Percentiles rank a stretch among this genome's conserved stretches.
These are phyloP conservation scores for Acleris holmiana DNA, from an alignment of 2,888 invertebrate species.

Conservation along the genomic window DNA sequence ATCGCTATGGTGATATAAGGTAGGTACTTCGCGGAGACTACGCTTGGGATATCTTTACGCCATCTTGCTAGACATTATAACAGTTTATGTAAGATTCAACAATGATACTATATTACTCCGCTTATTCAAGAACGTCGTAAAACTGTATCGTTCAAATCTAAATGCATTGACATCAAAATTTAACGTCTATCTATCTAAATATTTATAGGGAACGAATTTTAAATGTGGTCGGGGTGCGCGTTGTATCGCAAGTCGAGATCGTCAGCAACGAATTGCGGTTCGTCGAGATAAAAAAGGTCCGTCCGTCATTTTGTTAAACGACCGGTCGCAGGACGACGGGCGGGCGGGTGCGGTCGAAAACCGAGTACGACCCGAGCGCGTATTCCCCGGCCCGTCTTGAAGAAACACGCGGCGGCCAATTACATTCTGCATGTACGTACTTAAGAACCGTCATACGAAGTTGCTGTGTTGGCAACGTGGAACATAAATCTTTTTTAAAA, in stretches of 20 bases:
- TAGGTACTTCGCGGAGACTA: constrained; percentile 10
- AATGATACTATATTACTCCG: constrained; percentile 29
- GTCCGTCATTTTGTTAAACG: constrained; percentile 81
- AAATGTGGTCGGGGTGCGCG: constrained; percentile 60
- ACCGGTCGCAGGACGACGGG: constrained; percentile 63
- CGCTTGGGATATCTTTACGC: constrained; percentile 24
- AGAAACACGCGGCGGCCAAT: constrained; percentile 71
- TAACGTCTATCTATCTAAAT: constrained; percentile 51
- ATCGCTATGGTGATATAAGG: constrained; percentile 8
- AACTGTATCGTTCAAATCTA: constrained; percentile 46
- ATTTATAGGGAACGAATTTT: constrained; percentile 71
- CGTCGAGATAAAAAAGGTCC: constrained; percentile 81
- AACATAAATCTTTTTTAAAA: too few relatives aligned
- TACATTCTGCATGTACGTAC: constrained; percentile 47
- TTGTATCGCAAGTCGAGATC: constrained; percentile 75
- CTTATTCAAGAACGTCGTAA: constrained; percentile 21
- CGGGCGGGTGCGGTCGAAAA: constrained; percentile 62
- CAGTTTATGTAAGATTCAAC: constrained; percentile 32
- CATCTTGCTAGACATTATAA: constrained; percentile 28
- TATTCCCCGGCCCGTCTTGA: constrained; percentile 56
- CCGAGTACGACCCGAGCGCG: constrained; percentile 59
- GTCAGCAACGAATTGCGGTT: constrained; percentile 80
- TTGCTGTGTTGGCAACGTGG: too few relatives aligned
- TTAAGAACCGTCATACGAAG: constrained; percentile 43
- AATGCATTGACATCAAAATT: constrained; percentile 56